Conservation (phyloP, 2,113 vertebrate species). For the Neolamprologus longior region DNA sequence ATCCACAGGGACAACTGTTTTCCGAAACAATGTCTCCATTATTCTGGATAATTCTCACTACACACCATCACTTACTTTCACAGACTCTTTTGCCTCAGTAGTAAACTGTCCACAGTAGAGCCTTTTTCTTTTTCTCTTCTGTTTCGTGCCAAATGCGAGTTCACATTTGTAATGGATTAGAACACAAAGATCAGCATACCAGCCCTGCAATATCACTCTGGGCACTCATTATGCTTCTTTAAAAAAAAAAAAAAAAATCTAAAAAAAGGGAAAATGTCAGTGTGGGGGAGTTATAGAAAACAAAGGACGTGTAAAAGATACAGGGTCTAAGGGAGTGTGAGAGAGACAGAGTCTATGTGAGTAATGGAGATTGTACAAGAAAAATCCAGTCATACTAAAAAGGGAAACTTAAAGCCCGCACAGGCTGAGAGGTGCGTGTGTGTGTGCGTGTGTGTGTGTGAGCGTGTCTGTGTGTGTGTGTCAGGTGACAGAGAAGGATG, state of each 20-base stretch:
- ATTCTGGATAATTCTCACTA: not conserved
- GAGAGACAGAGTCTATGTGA: not conserved
- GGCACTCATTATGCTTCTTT: not conserved
- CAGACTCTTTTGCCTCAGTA: not conserved
- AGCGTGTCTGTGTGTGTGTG: not conserved
- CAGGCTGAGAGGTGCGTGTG: not conserved
- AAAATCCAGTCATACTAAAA: not conserved
- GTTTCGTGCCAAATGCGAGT: not conserved
- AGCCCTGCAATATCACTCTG: not conserved
- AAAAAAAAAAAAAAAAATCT: not conserved
- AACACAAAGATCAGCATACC: not conserved
- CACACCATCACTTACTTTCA: not conserved
- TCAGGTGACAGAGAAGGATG: constrained; percentile 65
- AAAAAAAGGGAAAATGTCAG: not conserved
- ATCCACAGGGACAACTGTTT: not conserved
- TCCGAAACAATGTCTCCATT: not conserved
- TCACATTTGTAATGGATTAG: not conserved
- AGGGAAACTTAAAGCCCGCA: constrained; percentile 1
- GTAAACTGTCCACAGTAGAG: not conserved
- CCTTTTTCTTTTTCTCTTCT: not conserved
- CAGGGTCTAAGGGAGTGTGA: not conserved
- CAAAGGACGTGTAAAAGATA: not conserved
- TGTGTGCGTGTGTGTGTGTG: not conserved
- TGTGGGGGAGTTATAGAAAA: not conserved
- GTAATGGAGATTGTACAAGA: not conserved